Conservation (phyloP, 2,888 invertebrate genomes). For the Cistogaster globosa region DNA sequence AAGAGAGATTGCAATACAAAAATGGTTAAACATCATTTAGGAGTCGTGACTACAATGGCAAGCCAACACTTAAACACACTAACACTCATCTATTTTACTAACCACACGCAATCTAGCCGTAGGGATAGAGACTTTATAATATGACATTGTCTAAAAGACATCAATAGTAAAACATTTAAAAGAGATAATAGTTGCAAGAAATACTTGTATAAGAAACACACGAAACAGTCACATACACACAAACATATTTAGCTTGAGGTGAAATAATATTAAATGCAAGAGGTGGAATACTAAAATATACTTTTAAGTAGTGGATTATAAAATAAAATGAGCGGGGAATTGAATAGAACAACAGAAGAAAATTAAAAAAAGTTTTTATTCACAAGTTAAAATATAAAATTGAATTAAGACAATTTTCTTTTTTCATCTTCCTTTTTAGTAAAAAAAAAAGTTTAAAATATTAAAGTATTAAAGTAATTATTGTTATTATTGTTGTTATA, state of each 20-base stretch:
- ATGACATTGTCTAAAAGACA: conserved; percentile 62
- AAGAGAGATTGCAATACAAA: conserved; percentile 51
- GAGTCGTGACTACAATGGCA: conserved; percentile 48
- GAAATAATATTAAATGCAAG: conserved; percentile 24
- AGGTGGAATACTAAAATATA: conserved; percentile 8
- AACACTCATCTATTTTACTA: conserved; percentile 4
- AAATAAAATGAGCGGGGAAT: background rate
- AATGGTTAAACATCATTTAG: conserved; percentile 60
- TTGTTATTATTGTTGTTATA: too few relatives aligned
- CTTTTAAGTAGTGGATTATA: background rate
- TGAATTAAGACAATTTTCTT: background rate
- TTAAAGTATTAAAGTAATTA: too few relatives aligned
- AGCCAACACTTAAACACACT: background rate
- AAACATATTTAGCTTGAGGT: conserved; percentile 32
- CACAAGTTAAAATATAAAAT: too few relatives aligned
- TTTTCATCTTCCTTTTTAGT: too few relatives aligned
- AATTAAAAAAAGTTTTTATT: background rate
- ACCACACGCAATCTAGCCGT: conserved; percentile 40
- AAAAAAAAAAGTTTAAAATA: too few relatives aligned
- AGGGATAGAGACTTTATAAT: conserved; percentile 42
- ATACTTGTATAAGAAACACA: background rate
- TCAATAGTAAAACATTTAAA: conserved; percentile 50
- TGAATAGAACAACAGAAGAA: background rate
- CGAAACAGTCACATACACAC: background rate
- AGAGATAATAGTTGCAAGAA: conserved; percentile 38